phyloP scores from a whole-genome alignment of 1,140 invertebrate genomes.

The Piezodorus guildinii region DNA sequence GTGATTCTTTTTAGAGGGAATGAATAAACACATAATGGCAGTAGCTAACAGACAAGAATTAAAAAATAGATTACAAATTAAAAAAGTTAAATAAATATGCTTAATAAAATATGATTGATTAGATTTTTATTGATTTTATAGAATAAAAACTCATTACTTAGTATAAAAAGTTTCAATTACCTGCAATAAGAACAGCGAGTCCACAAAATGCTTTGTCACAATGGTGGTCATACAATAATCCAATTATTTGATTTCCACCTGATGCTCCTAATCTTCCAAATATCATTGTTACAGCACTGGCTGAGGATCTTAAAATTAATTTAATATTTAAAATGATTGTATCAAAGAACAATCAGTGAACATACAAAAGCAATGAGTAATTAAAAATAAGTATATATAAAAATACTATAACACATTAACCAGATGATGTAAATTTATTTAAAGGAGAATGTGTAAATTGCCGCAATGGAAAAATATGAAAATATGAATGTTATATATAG shows the following conservation, averaged over 20 bases:
- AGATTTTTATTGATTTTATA: background rate
- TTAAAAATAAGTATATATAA: too few species aligned
- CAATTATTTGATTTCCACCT: background rate
- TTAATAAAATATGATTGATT: background rate
- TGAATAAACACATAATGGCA: background rate
- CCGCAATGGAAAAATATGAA: too few species aligned
- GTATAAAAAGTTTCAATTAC: background rate
- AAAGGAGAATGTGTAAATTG: too few species aligned
- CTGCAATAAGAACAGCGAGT: background rate
- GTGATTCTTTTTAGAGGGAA: background rate
- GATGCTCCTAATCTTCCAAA: background rate
- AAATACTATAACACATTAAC: too few species aligned
- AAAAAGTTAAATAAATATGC: background rate
- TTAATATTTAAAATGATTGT: too few species aligned
- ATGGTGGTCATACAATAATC: background rate
- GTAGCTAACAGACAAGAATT: background rate
- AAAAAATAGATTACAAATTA: too few species aligned
- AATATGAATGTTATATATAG: too few species aligned
- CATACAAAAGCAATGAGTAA: too few species aligned
- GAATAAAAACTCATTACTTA: too few species aligned
- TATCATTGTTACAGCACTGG: background rate
- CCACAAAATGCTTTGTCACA: background rate
- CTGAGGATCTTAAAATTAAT: background rate
- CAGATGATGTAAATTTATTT: too few species aligned
- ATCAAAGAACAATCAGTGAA: too few species aligned